phyloP scores from a whole-genome alignment of 2,888 invertebrate species.

The Cantharis flavilabris region DNA sequence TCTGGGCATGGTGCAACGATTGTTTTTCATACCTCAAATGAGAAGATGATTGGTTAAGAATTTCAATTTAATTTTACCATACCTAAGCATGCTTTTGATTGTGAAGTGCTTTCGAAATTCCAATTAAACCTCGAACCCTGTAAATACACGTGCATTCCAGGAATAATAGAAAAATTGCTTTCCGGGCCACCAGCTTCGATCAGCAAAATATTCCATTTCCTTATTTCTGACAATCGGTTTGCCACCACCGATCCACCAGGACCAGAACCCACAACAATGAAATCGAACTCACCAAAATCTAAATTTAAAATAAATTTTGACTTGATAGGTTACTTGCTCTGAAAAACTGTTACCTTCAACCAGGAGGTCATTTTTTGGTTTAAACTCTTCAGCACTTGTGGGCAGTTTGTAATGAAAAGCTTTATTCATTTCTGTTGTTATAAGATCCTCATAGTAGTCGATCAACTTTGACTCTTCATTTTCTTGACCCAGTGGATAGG shows the following conservation, averaged over 20 bases:
- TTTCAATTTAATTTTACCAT: neutral
- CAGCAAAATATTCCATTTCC: slow-evolving; percentile 66
- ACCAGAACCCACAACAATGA: slow-evolving; percentile 70
- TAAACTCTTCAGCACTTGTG: no score
- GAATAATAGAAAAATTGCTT: slow-evolving; percentile 14
- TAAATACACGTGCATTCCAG: neutral
- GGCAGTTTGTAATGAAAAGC: no score
- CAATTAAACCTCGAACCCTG: slow-evolving; percentile 17
- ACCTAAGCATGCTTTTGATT: slow-evolving; percentile 12
- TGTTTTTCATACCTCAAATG: slow-evolving; percentile 15
- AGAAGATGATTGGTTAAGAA: no score
- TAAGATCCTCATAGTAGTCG: no score
- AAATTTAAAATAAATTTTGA: neutral
- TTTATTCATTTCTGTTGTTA: no score
- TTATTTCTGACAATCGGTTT: slow-evolving; percentile 66
- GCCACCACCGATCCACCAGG: slow-evolving; percentile 70
- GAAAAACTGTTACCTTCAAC: no score
- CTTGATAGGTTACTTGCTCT: no score
- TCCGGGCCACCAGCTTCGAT: slow-evolving; percentile 63
- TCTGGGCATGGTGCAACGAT: slow-evolving; percentile 56
- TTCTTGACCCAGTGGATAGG: no score
- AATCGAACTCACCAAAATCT: slow-evolving; percentile 59
- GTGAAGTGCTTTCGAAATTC: slow-evolving; percentile 14
- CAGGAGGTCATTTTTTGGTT: no score
- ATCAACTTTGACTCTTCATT: no score